phyloP scores from a whole-genome alignment of 2,888 invertebrate genomes.

The Dascillus cervinus region DNA sequence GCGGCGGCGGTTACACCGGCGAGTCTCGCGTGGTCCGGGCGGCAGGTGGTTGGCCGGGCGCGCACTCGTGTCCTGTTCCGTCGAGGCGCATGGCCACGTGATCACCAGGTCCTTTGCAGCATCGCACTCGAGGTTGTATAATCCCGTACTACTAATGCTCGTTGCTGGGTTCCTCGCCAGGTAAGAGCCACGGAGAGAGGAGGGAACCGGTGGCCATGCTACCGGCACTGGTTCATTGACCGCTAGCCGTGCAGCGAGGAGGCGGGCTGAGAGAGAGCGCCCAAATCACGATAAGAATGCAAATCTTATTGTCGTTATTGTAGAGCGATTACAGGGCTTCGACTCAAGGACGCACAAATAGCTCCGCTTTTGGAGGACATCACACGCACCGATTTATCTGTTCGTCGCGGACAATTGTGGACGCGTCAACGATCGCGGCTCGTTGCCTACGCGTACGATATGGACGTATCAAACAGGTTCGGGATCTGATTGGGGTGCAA shows the following conservation, averaged over 20 bases:
- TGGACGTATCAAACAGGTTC: background rate
- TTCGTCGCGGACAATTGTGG: too few relatives aligned
- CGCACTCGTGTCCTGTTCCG: conserved; percentile 22
- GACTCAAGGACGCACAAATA: conserved; percentile 12
- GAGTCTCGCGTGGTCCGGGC: conserved; percentile 5
- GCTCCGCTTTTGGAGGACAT: conserved; percentile 3
- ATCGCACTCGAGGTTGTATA: conserved; percentile 36
- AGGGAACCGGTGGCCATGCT: conserved; percentile 36
- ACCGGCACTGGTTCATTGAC: conserved; percentile 44
- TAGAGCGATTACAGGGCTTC: conserved; percentile 11
- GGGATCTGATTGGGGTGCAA: conserved; percentile 6
- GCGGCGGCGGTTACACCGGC: conserved; percentile 1
- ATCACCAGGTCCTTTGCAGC: conserved; percentile 29
- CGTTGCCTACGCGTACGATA: background rate
- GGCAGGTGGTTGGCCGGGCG: conserved; percentile 36
- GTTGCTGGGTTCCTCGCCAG: conserved; percentile 39
- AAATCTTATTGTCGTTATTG: conserved; percentile 21
- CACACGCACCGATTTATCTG: too few relatives aligned
- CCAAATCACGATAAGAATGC: conserved; percentile 33
- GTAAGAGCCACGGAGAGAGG: conserved; percentile 32
- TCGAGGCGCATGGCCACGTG: conserved; percentile 34
- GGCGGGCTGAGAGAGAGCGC: conserved; percentile 23
- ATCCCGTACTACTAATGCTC: conserved; percentile 37
- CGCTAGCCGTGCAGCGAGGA: conserved; percentile 42
- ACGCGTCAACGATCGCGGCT: background rate